Evolutionary conservation across 2,113 vertebrate species (phyloP).

Genomic region (Tylochromis polylepis): DNA sequence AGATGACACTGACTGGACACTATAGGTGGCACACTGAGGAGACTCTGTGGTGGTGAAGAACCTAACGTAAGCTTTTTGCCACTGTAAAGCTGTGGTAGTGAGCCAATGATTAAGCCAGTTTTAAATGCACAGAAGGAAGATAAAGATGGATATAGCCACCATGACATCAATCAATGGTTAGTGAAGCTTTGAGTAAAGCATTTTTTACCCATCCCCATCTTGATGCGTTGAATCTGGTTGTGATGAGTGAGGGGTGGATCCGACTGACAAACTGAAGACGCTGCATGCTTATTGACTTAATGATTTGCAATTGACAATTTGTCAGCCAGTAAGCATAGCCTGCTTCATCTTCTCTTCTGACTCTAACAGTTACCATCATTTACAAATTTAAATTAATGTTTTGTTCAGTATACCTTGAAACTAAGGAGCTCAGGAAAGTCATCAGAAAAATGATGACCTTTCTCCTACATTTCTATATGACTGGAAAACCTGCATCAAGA

Average conservation of each 20-base stretch:
- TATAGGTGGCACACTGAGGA: background rate
- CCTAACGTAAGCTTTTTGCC: background rate
- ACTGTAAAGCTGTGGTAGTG: background rate
- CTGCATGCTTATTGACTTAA: background rate
- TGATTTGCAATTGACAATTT: background rate
- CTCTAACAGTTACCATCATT: background rate
- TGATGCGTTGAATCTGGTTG: background rate
- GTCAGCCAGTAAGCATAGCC: background rate
- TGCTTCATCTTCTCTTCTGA: background rate
- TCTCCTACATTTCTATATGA: background rate
- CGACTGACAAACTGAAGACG: background rate
- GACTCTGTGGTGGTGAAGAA: background rate
- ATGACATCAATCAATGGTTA: background rate
- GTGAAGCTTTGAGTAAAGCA: background rate
- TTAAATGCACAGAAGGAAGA: background rate
- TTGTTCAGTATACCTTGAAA: background rate
- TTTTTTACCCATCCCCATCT: background rate
- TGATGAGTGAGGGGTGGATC: background rate
- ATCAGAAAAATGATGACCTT: background rate
- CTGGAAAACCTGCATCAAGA: background rate
- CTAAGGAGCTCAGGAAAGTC: rapidly evolving
- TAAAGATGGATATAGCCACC: background rate
- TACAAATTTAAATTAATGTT: background rate
- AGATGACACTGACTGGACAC: background rate
- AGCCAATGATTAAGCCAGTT: background rate